These are phyloP conservation scores for Cactoblastis cactorum DNA, from an alignment of 2,888 invertebrate species.

Conservation along the genomic window DNA sequence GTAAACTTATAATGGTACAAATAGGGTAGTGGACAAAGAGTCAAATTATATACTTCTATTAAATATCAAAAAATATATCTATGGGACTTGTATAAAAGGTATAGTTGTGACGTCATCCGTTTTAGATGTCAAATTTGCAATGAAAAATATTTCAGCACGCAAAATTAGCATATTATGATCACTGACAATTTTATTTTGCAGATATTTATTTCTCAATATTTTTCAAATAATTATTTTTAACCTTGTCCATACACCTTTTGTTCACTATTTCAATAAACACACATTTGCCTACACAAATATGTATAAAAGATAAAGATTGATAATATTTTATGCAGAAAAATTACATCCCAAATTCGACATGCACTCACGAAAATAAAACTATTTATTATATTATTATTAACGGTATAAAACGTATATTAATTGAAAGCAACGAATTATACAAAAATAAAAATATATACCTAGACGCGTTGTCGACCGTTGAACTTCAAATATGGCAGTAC, in stretches of 20 bases:
- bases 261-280: neutral
- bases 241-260: too few relatives aligned
- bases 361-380: slow-evolving; percentile 14
- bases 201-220: too few relatives aligned
- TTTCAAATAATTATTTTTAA: too few relatives aligned
- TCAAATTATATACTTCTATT: too few relatives aligned
- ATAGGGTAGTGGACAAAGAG: too few relatives aligned
- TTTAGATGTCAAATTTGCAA: too few relatives aligned
- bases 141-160: too few relatives aligned
- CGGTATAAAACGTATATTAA: slow-evolving; percentile 32
- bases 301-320: neutral
- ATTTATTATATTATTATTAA: slow-evolving; percentile 16
- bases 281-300: neutral
- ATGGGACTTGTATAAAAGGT: too few relatives aligned
- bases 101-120: too few relatives aligned
- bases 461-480: neutral
- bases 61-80: too few relatives aligned
- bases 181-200: too few relatives aligned
- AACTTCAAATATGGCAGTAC: slow-evolving; percentile 33
- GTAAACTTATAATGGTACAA: slow-evolving; percentile 28
- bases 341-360: slow-evolving; percentile 32
- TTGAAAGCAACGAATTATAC: slow-evolving; percentile 26
- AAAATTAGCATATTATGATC: too few relatives aligned
- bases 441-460: slow-evolving; percentile 21
- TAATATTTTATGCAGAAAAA: slow-evolving; percentile 27